Base-by-base conservation (phyloP, 2,113 vertebrate genomes). In the Chascanopsetta lugubris region DNA sequence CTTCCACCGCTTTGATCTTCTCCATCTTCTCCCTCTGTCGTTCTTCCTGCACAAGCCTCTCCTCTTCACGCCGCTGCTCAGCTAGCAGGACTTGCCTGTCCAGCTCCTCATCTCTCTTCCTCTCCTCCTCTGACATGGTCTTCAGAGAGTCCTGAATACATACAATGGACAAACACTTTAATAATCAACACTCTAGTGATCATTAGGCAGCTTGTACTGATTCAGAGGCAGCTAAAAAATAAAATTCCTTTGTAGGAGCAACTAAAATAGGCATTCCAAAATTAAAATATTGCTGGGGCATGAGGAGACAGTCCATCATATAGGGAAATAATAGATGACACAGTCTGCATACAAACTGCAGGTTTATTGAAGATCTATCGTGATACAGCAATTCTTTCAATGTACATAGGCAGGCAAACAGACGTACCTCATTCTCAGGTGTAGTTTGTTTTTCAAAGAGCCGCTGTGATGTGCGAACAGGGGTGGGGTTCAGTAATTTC, bases 1-100 rank as follows among this genome's bases (percentile, higher is more conserved):
- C 97, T 91, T 98, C 96, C 34, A 95, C 96, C 1, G 97, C 96
- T 90, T 95, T 96, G 69, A 96, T 93, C 68, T 94, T 94, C 75
- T 98, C 97, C 62, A 94, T 90, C 90, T 96, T 90, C 70, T 96
- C 96, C 51, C 94, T 88, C 69, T 96, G 94, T 10, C 93, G 91
- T 77, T 98, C 95, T 42, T 98, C 97, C 78, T 95, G 95, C 7
- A 94, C 88, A 67, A 96, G 87, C 76, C 94, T 92, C 12, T 98
- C 96, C 64, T 97, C 95, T 79, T 99, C 96, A 53, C 92, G 93
- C 29, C 95, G 94, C 90, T 98, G 97, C 79, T 96, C 95, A 0
- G 95, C 94, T 51, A 98, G 82, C 13, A 98, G 91, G 47, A 94
- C 92, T 65, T 97, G 96, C 25, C 96, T 92, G 46, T 98, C 95